Conservation (phyloP, 1,140 invertebrate genomes). For the Hypsibius dujardini region DNA sequence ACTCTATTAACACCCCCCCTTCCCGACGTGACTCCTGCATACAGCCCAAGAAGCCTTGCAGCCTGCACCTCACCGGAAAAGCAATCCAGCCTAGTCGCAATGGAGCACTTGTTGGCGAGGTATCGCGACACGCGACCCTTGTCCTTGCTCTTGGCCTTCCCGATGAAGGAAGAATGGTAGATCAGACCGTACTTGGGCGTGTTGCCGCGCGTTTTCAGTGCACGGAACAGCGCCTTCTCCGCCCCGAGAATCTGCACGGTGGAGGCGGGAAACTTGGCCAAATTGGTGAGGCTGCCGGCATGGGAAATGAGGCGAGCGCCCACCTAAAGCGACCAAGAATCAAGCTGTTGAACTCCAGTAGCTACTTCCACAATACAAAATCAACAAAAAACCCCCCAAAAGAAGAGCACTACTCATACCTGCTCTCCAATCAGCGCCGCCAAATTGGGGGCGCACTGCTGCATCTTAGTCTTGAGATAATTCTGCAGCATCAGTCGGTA, state of each 20-base stretch:
- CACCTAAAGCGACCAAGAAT: constrained; percentile 39
- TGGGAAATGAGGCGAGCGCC: constrained; percentile 94
- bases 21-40: constrained; percentile 24
- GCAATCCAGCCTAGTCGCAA: constrained; percentile 91
- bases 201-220: constrained; percentile 78
- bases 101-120: constrained; percentile 91
- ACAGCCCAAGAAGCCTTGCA: constrained; percentile 18
- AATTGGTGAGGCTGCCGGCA: constrained; percentile 83
- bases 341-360: background rate
- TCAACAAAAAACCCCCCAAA: constrained; percentile 20
- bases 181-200: constrained; percentile 97
- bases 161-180: constrained; percentile 94
- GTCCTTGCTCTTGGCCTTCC: constrained; percentile 71
- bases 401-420: constrained; percentile 28
- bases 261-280: constrained; percentile 95
- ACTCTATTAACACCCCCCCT: no score
- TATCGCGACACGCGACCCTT: constrained; percentile 92
- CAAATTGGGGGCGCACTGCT: constrained; percentile 82
- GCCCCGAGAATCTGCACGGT: constrained; percentile 96
- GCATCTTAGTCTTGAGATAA: constrained; percentile 83
- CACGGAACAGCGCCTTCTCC: constrained; percentile 84
- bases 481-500: constrained; percentile 66
- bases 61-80: constrained; percentile 48
- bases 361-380: constrained; percentile 13
- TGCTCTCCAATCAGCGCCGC: constrained; percentile 83